Evolutionary conservation across 2,797 vertebrate species (phyloP), one percentile per base, ranked within the genome.

Genomic region (Rhinophrynus dorsalis): DNA sequence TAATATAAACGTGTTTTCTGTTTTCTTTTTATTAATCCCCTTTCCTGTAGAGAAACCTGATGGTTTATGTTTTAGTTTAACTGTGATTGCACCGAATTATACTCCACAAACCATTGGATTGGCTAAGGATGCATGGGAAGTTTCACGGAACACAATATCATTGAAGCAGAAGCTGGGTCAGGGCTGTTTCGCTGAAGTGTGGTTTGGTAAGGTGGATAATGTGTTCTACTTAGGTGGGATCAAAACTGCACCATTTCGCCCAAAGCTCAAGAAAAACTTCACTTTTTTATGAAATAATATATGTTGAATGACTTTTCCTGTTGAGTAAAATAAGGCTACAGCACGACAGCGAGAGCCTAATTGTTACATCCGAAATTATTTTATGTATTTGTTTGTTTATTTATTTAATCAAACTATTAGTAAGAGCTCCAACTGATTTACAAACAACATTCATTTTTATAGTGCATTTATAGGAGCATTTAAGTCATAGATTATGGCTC

Each of bases 1-100:
- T 84, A 75, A 45, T 84, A 93, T 90, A 87, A 91, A 95, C 91
- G 92, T 85, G 89, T 89, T 89, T 78, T 92, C 78, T 88, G 86
- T 91, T 85, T 91, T 88, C 86, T 91, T 85, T 91, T 89, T 91
- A 90, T 92, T 87, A 88, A 92, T 90, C 89, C 88, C 87, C 85
- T 90, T 87, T 90, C 83, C 85, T 84, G 68, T 96, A 99, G 97
- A 95, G 87, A 90, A 92, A 94, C 94, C 93, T 83, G 95, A 98
- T 89, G 96, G 96, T 94, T 96, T 99, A 88, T 98, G 96, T 93
- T 96, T 90, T 96, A 92, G 93, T 88, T 94, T 99, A 95, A 96
- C 93, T 85, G 79, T 86, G 85, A 87, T 94, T 91, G 96, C 96
- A 92, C 90, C 93, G 82, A 95, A 87, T 94, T 88, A 90, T 90